Base-by-base conservation (phyloP, 2,797 vertebrate genomes). In the Phoeniculus purpureus region DNA sequence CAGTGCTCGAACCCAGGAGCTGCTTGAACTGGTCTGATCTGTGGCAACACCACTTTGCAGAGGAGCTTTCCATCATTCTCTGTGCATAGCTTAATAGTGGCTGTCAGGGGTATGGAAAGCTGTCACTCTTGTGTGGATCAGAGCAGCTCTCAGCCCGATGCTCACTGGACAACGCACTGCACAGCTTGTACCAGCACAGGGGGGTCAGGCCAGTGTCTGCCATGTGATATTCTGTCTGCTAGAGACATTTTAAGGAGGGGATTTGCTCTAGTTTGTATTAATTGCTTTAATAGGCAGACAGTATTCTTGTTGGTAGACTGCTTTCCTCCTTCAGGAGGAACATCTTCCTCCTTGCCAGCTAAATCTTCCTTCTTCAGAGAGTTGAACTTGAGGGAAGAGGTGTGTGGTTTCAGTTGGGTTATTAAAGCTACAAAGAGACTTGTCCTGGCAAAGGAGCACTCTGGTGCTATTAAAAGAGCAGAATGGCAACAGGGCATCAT, bases 21-120 rank as follows among this genome's bases (percentile, higher is more conserved):
- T 71, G 81, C 74, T 91, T 86, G 66, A 87, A 83, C 73, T 77
- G 74, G 51, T 88, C 62, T 92, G 79, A 73, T 93, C 75, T 72
- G 64, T 59, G 65, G 60, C 88, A 92, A 65, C 16, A 47, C 13
- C 6, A 13, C 37, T 77, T 88, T 87, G 82, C 60, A 85, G 50
- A 90, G 52, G 10, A 81, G 51, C 48, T 87, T 78, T 86, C 75
- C 59, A 59, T 91, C 79, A 52, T 16, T 87, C 68, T 74, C 59
- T 4, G 17, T 43, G n/a, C 51, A 52, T 65, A 68, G 52, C 71
- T 90, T 82, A 89, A 89, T 45, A 84, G 47, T 21, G 71, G 45
- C 59, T 87, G 68, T 87, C 72, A 86, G 55, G 21, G 37, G 18
- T 81, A 85, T 67, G 74, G 76, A 78, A 81, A 86, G 82, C 54